phyloP scores from a whole-genome alignment of 2,888 invertebrate genomes.

The Drosophila conformis region DNA sequence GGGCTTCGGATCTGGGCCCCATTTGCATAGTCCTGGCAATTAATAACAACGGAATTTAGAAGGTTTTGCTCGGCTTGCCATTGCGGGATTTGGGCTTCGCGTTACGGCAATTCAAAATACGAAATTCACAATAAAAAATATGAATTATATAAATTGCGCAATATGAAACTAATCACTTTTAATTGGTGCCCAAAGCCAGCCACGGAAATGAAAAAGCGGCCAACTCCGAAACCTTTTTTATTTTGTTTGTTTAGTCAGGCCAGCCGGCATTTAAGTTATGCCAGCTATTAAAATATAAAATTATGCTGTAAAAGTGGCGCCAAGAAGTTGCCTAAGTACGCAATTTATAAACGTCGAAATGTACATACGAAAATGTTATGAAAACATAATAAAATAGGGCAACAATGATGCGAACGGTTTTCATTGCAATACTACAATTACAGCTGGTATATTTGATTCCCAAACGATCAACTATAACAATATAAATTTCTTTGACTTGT shows the following conservation, averaged over 20 bases:
- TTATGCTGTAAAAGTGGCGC: conserved; percentile 40
- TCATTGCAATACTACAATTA: background rate
- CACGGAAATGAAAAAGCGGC: conserved; percentile 55
- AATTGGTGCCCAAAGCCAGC: conserved; percentile 72
- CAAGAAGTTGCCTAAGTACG: conserved; percentile 33
- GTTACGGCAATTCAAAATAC: conserved; percentile 38
- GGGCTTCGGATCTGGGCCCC: conserved; percentile 17
- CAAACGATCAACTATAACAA: background rate
- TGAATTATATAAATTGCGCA: conserved; percentile 70
- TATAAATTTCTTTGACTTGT: background rate
- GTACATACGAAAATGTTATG: conserved; percentile 3
- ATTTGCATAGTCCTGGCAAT: conserved; percentile 66
- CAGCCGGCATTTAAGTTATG: conserved; percentile 51
- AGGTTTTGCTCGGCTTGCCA: conserved; percentile 55
- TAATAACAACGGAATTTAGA: conserved; percentile 71
- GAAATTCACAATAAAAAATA: conserved; percentile 53
- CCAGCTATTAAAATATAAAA: conserved; percentile 66
- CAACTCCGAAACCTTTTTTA: conserved; percentile 50
- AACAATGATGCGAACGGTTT: background rate
- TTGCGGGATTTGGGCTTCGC: conserved; percentile 36
- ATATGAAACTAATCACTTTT: conserved; percentile 78
- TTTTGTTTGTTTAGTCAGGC: background rate
- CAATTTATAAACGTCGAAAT: conserved; percentile 43
- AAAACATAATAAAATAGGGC: conserved; percentile 2
- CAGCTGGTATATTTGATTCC: background rate